Conservation (phyloP, 2,888 invertebrate genomes). For the Tetramorium bicarinatum region DNA sequence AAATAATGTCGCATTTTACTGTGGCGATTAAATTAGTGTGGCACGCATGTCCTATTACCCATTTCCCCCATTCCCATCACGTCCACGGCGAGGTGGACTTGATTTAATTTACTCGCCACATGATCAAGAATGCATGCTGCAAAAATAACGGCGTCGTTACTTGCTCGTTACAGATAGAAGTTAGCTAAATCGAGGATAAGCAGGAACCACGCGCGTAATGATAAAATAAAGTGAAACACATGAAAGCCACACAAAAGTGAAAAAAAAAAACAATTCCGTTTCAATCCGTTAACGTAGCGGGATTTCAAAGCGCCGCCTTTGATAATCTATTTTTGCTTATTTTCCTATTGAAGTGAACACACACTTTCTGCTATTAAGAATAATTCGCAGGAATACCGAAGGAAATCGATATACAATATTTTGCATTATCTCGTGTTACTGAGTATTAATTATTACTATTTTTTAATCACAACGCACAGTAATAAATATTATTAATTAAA, state of each 20-base stretch:
- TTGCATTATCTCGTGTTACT: background rate
- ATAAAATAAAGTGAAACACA: slow-evolving; percentile 4
- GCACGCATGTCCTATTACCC: slow-evolving; percentile 48
- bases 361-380: background rate
- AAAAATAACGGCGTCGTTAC: slow-evolving; percentile 40
- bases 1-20: slow-evolving; percentile 21
- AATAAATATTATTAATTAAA: background rate
- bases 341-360: background rate
- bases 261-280: slow-evolving; percentile 5
- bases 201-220: background rate
- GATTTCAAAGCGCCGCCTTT: background rate
- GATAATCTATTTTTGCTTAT: slow-evolving; percentile 14
- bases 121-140: slow-evolving; percentile 30
- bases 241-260: background rate
- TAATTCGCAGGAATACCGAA: background rate
- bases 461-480: background rate
- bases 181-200: slow-evolving; percentile 9
- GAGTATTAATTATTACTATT: background rate
- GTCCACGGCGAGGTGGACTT: slow-evolving; percentile 1
- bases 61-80: slow-evolving; percentile 58
- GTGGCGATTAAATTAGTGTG: slow-evolving; percentile 15
- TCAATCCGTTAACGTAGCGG: slow-evolving; percentile 4
- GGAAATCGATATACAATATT: background rate
- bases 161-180: slow-evolving; percentile 21
- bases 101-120: slow-evolving; percentile 21